phyloP scores from a whole-genome alignment of 1,140 invertebrate species.

The Drosophila guanche region DNA sequence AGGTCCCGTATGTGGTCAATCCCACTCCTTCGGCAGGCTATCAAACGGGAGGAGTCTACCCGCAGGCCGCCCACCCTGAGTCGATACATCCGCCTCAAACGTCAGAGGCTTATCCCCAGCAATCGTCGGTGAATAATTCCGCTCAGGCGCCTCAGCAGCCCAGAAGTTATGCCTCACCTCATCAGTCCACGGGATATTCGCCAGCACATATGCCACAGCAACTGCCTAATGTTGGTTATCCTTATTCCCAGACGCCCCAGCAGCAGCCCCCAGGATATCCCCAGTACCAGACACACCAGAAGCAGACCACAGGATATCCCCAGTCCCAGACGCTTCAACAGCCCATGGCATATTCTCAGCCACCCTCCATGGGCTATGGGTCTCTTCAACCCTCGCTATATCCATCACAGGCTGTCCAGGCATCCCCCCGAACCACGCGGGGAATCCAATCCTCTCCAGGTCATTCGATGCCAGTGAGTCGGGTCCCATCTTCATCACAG shows the following conservation, averaged over 20 bases:
- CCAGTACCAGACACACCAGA: constrained; percentile 25
- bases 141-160: constrained; percentile 16
- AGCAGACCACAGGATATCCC: constrained; percentile 19
- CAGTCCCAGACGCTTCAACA: constrained; percentile 39
- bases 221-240: constrained; percentile 17
- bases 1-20: constrained; percentile 41
- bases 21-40: constrained; percentile 15
- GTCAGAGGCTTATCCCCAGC: constrained; percentile 1
- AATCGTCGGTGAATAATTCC: constrained; percentile 10
- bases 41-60: constrained; percentile 9
- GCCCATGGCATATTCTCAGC: background rate
- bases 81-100: constrained; percentile 5
- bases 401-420: constrained; percentile 37
- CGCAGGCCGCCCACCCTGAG: constrained; percentile 3
- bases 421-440: background rate
- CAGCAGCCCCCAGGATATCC: constrained; percentile 16
- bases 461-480: background rate
- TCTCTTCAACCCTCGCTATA: constrained; percentile 32
- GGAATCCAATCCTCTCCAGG: background rate
- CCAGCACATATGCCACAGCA: constrained; percentile 1
- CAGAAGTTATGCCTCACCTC: constrained; percentile 15
- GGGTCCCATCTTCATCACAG: constrained; percentile 4
- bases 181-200: constrained; percentile 1
- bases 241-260: constrained; percentile 12
- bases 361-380: constrained; percentile 6